Evolutionary conservation across 37 sponge, comb jelly and placozoan species (phyloP).

Genomic region (Hexactinellida sp.): DNA sequence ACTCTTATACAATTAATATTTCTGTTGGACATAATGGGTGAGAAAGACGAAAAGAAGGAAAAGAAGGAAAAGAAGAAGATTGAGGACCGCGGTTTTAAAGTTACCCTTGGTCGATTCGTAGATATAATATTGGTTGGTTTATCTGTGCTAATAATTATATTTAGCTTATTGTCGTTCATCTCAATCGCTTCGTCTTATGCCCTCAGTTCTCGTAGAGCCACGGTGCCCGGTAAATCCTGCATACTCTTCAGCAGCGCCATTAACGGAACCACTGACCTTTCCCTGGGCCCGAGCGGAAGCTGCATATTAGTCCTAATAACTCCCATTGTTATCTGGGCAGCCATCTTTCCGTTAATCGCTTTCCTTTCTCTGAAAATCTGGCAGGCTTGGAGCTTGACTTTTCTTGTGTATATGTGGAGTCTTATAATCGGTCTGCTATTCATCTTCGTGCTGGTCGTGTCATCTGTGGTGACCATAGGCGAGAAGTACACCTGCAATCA

Average conservation of each 20-base stretch:
- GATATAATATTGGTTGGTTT: not conserved
- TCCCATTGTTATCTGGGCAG: not conserved
- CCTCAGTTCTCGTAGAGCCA: not conserved
- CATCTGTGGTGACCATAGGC: not conserved
- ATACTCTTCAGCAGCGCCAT: not conserved
- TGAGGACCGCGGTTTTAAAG: not conserved
- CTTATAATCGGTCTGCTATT: not conserved
- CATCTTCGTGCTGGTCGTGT: not conserved
- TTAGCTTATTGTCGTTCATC: not conserved
- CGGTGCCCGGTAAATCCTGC: not conserved
- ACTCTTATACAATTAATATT: not conserved
- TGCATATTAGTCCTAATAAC: not conserved
- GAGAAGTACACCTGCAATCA: not conserved
- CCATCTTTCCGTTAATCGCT: not conserved
- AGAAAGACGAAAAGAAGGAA: not conserved
- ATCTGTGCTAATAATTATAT: not conserved
- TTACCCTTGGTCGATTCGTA: not conserved
- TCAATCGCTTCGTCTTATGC: not conserved
- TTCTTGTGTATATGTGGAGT: not conserved
- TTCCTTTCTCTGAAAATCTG: not conserved
- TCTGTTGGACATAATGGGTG: slow-evolving; percentile 10
- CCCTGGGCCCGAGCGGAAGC: not conserved
- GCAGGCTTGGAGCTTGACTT: not conserved
- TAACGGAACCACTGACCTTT: not conserved
- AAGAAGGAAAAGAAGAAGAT: not conserved